phyloP scores from a whole-genome alignment of 2,888 invertebrate species.

The Chloromyia formosa region DNA sequence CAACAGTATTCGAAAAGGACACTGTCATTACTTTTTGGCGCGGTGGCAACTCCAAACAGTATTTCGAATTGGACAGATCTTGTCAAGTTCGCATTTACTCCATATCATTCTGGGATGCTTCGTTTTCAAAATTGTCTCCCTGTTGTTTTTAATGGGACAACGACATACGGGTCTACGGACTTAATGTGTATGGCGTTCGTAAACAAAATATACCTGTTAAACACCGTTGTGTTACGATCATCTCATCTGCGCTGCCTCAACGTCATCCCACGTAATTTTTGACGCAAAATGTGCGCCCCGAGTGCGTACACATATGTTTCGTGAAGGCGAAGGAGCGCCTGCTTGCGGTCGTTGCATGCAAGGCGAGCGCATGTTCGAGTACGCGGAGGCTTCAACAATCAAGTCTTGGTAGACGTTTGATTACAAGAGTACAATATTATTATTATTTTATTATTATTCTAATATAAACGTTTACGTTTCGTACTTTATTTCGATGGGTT shows the following conservation, averaged over 20 bases:
- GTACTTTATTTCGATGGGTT: conserved; percentile 47
- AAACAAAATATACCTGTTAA: conserved; percentile 52
- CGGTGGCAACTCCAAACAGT: too few relatives aligned
- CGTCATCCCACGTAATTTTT: conserved; percentile 50
- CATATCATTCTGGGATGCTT: conserved; percentile 14
- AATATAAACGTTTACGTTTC: conserved; percentile 50
- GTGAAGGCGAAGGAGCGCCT: neutral
- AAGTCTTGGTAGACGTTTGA: conserved; percentile 15
- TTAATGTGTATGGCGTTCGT: conserved; percentile 48
- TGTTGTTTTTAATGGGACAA: conserved; percentile 33
- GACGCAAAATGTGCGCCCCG: neutral
- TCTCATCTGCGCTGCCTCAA: too few relatives aligned
- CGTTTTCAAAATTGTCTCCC: conserved; percentile 7
- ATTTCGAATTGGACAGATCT: too few relatives aligned
- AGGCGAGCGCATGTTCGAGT: neutral
- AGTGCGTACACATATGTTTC: conserved; percentile 22
- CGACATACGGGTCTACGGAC: neutral
- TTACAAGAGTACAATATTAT: neutral
- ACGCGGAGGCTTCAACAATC: conserved; percentile 34
- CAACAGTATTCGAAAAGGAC: too few relatives aligned
- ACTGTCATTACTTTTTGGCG: too few relatives aligned
- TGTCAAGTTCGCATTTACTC: too few relatives aligned
- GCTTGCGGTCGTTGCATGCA: neutral
- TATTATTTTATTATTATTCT: conserved; percentile 48
- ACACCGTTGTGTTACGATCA: neutral